phyloP scores from a whole-genome alignment of 2,797 vertebrate species.

The Chiroxiphia lanceolata region DNA sequence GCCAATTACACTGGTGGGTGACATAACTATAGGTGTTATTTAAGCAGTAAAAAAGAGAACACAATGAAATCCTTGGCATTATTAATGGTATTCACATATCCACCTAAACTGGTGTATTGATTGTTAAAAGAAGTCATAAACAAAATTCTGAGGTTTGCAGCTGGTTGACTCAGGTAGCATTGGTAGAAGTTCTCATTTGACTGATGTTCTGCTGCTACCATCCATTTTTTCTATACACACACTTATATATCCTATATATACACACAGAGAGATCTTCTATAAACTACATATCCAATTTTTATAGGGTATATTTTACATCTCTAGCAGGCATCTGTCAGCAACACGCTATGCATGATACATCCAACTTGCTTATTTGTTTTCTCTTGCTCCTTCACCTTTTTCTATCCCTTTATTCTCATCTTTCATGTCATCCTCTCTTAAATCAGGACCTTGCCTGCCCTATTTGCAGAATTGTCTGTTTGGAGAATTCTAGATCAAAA shows the following conservation, averaged over 20 bases:
- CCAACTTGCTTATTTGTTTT: neutral
- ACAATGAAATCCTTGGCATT: neutral
- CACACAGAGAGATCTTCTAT: rapidly evolving
- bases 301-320: neutral
- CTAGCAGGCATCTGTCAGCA: neutral
- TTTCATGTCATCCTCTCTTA: neutral
- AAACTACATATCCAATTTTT: neutral
- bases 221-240: neutral
- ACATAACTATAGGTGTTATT: neutral
- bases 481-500: neutral
- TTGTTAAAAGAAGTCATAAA: neutral
- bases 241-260: neutral
- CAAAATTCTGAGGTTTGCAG: neutral
- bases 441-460: neutral
- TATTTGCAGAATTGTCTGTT: neutral
- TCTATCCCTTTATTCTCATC: neutral
- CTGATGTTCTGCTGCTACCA: neutral
- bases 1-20: neutral
- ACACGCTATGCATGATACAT: neutral
- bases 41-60: neutral
- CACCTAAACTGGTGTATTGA: neutral
- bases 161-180: neutral
- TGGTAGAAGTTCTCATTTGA: neutral
- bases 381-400: neutral
- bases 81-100: neutral